Conservation (phyloP, 2,797 vertebrate genomes). For the Mormyrops attenuatus region DNA sequence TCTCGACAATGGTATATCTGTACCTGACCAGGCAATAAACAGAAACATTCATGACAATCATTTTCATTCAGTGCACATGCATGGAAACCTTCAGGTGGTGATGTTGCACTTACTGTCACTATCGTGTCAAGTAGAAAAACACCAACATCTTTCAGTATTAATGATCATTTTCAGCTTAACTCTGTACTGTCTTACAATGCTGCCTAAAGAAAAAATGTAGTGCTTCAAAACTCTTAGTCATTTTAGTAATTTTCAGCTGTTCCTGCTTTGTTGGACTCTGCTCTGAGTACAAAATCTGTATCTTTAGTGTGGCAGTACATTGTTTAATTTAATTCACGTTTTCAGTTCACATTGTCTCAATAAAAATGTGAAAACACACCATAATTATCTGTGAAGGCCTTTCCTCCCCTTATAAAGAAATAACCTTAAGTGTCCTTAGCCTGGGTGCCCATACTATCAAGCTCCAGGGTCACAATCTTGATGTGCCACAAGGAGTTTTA, state of each 20-base stretch:
- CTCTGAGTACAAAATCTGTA: slow-evolving; percentile 25
- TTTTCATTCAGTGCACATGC: slow-evolving; percentile 34
- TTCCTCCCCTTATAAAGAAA: not conserved
- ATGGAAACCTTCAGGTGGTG: slow-evolving; percentile 35
- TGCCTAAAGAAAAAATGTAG: slow-evolving; percentile 58
- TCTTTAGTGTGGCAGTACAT: slow-evolving; percentile 54
- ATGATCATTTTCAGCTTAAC: slow-evolving; percentile 24
- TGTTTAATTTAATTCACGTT: slow-evolving; percentile 68
- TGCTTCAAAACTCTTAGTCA: slow-evolving; percentile 65
- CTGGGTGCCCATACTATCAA: not conserved
- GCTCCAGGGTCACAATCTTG: not conserved
- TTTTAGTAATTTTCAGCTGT: slow-evolving; percentile 51
- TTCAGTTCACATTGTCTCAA: slow-evolving; percentile 64
- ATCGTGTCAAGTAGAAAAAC: slow-evolving; percentile 33
- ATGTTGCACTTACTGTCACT: slow-evolving; percentile 41
- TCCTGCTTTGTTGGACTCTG: not conserved
- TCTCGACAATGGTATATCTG: slow-evolving; percentile 31
- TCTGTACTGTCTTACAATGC: slow-evolving; percentile 39
- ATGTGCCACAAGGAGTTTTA: not conserved
- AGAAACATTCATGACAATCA: slow-evolving; percentile 33
- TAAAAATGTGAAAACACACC: slow-evolving; percentile 54
- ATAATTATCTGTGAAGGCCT: slow-evolving; percentile 1
- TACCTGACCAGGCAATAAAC: slow-evolving; percentile 28
- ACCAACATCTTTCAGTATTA: slow-evolving; percentile 16
- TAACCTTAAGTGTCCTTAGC: not conserved